These are phyloP conservation scores for Auanema freiburgensis DNA, from an alignment of 2,888 invertebrate genomes.

Conservation along the genomic window DNA sequence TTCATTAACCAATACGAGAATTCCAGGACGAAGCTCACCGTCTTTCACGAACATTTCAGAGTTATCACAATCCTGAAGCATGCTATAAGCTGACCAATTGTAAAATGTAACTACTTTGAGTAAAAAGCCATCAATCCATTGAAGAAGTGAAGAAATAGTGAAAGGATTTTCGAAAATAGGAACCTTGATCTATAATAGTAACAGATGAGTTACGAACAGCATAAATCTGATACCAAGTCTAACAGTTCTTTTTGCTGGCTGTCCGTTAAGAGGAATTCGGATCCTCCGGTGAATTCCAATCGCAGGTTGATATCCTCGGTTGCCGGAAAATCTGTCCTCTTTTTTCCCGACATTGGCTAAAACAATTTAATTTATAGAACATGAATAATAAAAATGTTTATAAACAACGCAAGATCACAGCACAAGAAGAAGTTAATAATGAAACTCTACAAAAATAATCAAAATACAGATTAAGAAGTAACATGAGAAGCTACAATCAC, in stretches of 20 bases:
- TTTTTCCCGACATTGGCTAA: no score
- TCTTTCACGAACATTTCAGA: slow-evolving; percentile 37
- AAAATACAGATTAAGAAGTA: no score
- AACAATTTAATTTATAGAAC: no score
- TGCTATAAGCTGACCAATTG: not conserved
- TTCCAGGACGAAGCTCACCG: slow-evolving; percentile 68
- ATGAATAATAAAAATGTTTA: no score
- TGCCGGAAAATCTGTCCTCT: no score
- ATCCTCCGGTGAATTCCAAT: slow-evolving; percentile 47
- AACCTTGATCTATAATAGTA: slow-evolving; percentile 4
- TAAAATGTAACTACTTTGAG: slow-evolving; percentile 7
- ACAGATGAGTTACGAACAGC: not conserved
- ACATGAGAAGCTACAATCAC: no score
- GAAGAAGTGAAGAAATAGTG: slow-evolving; percentile 7
- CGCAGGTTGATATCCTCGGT: slow-evolving; percentile 11
- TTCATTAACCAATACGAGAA: slow-evolving; percentile 89
- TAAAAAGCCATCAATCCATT: slow-evolving; percentile 13
- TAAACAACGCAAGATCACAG: no score
- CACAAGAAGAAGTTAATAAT: no score
- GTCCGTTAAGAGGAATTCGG: slow-evolving; percentile 39
- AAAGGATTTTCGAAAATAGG: slow-evolving; percentile 1
- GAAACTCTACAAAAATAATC: no score
- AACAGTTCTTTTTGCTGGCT: slow-evolving; percentile 35
- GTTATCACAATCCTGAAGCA: slow-evolving; percentile 28
- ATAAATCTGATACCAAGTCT: not conserved